Base-by-base conservation (phyloP, 2,113 vertebrate species). In the Rhinoderma darwinii region DNA sequence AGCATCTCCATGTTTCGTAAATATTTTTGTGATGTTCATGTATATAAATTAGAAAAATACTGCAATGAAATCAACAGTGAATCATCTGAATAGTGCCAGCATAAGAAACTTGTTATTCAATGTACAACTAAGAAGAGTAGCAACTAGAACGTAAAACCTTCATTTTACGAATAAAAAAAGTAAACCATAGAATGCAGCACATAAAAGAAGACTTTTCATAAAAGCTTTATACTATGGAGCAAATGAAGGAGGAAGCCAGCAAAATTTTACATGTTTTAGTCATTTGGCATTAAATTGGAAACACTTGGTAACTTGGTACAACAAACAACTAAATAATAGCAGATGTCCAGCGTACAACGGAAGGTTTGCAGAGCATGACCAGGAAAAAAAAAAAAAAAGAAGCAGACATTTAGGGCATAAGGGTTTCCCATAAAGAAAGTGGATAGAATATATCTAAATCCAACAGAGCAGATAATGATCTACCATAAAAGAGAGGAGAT, bases 391-490 rank as follows among this genome's bases (percentile, higher is more conserved):
- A 43, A 47, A 82, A 43, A 27, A 81, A 37, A 78, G 73, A 51
- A 77, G 54, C 50, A 77, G 56, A 85, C 27, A 66, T 78, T 73
- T 32, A 78, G 74, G 59, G 84, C 41, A 50, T n/a, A 63, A 50
- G 41, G 84, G 56, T 44, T 68, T 50, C 74, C 63, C 43, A 59
- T 82, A 82, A 73, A 75, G 66, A 82, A 50, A 50, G 39, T 74
- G 68, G 77, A 81, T 59, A 82, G 66, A 82, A 81, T 44, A 81
- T 72, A 81, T 86, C 50, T 41, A 87, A 87, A 61, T 87, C 79
- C 56, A 63, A 75, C 78, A 82, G 37, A 82, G 79, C 30, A 82
- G 86, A 87, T 87, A 87, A 87, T 82, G 78, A 87, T 87, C 68
- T 74, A 56, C 50, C 86, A 75, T 82, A 73, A 87, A 87, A 75